Evolutionary conservation across 2,888 invertebrate species (phyloP), one percentile per base, ranked within the genome.

Genomic region (Idaea dimidiata): DNA sequence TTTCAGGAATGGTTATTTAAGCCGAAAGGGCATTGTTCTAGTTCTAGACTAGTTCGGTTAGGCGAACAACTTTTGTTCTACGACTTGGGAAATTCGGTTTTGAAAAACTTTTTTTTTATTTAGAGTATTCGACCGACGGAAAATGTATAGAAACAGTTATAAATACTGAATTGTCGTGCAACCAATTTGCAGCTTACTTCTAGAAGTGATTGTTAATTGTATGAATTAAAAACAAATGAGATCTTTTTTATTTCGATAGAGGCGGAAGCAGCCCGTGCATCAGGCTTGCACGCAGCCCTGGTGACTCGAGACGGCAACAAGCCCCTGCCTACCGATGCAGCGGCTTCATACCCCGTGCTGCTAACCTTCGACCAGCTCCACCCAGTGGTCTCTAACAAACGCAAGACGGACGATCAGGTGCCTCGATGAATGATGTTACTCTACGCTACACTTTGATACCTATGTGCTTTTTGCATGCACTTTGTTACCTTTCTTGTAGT

Each of bases 281-380:
- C 97, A 0, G 97, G 97, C 14, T 69, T 97, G 63, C 92, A 94
- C 58, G 92, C 94, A 14, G 93, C 94, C 5, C 83, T 99, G 31
- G 94, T 98, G 2, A 90, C 94, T 62, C 95, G 98, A 67, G 96
- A 96, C 67, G 98, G 97, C 61, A 98, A 98, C 85, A 94, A 93
- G 0, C 91, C 95, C 0, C 88, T 98, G 0, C 94, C 95, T 10
- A 94, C 94, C 16, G 94, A 94, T 6, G 89, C 89, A 59, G 72
- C 84, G 1, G 78, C 83, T 10, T 74, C 86, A 24, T 96, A 93
- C 82, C 85, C 92, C 14, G 91, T 94, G 43, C 87, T 96, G 56
- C 89, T 93, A 70, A 93, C 94, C 66, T 94, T 97, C 78, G 87
- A 93, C 53, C 95, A 95, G 70, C 86, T 95, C 63, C 43, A 43